Evolutionary conservation across 1,140 invertebrate species (phyloP), one percentile per base, ranked within the genome.

Genomic region (Agraylea sexmaculata): DNA sequence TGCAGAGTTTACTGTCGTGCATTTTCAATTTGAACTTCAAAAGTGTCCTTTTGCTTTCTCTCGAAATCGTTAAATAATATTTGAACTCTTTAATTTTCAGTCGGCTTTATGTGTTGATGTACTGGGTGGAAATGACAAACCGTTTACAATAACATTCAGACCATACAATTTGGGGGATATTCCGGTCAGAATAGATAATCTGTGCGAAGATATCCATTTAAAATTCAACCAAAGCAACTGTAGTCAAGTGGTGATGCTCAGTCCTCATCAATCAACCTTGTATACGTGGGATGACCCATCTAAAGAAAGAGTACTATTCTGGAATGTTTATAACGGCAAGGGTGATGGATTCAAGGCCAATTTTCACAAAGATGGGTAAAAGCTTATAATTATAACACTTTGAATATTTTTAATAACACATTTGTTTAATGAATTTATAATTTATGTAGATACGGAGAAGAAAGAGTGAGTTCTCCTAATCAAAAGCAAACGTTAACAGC

Each of bases 201-300:
- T 83, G 4, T 87, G 84, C 54, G 76, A 80, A 34, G 82, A 87
- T 55, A 61, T 88, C 27, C 86, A 87, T 55, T 59, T 89, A 11
- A 86, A 86, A 55, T 70, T 89, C 27, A 77, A 86, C 53, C 80
- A 89, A 62, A 71, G 73, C 51, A 71, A 76, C 42, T 70, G 75
- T 3, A 75, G 77, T 18, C 73, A 77, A 55, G 81, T 85, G 12
- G 80, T 78, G 0, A 56, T 88, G 11, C 57, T 89, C 15, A 84
- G 77, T 57, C 82, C 84, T 0, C 75, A 79, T 51, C 80, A 87
- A 53, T 78, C 79, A 27, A 60, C 87, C 41, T 53, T 87, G 5
- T 87, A 87, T 55, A 88, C 85, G 0, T 89, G 86, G 86, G 86
- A 89, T 54, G 83, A 89, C 61, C 84, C 83, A 0, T 73, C 73